Evolutionary conservation across 2,888 invertebrate species (phyloP), one percentile per base, ranked within the genome.

Genomic region (Lochmaea capreae): DNA sequence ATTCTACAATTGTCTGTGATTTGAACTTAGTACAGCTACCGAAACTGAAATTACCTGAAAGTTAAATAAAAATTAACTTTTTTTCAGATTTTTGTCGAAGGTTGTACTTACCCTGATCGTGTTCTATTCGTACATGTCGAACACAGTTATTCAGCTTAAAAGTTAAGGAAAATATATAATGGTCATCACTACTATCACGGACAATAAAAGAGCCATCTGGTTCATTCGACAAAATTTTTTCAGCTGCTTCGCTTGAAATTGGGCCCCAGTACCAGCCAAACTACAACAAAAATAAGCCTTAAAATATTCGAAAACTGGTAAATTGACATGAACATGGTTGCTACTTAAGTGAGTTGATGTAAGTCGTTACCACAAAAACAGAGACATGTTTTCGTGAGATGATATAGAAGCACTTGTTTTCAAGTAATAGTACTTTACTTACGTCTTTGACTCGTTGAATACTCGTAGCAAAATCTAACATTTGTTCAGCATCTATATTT

Each of bases 191-290:
- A 87, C 96, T 96, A 85, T 97, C 97, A 77, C 97, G 91, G 14
- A 97, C 97, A 79, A 97, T 95, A 85, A 97, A 97, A 16, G 97
- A 97, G 10, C 97, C 97, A 84, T 97, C 97, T 1, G 97, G 96
- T 87, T 97, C 97, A 84, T 95, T 95, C 4, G 94, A 95, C 65
- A 97, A 89, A 77, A 97, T 93, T 88, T 95, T 96, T 86, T 97
- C 97, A 1, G 97, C 97, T 74, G 94, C 93, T 87, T 96, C 96
- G 70, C 96, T 95, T 33, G 96, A 95, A 83, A 97, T 91, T 49
- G 97, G 96, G 75, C 97, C 97, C 97, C 97, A 97, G 86, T 97
- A 97, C 97, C 97, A 97, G 59, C 96, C 97, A 86, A 95, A 96
- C 96, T 96, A 86, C 54, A 54, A 54, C 16, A 16, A 79, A 87